Conservation (phyloP, 2,797 vertebrate species). For the Darevskia nairensis region DNA sequence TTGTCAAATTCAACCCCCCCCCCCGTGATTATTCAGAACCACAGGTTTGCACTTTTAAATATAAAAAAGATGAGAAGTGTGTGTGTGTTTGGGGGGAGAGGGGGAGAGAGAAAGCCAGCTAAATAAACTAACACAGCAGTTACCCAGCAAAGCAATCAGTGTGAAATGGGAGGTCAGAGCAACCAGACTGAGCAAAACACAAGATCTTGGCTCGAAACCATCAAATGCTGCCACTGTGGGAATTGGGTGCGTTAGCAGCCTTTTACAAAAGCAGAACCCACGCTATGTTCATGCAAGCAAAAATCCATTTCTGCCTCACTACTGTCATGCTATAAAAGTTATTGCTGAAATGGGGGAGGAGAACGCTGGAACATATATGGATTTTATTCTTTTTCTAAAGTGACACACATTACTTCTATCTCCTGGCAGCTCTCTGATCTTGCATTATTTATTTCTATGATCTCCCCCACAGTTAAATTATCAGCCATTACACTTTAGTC, state of each 20-base stretch:
- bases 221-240: neutral
- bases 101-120: neutral
- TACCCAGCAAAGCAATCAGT: conserved; percentile 1
- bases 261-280: conserved; percentile 6
- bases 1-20: too few relatives aligned
- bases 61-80: neutral
- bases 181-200: neutral
- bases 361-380: conserved; percentile 10
- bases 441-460: conserved; percentile 38
- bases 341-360: neutral
- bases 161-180: neutral
- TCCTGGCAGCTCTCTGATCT: neutral
- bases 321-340: neutral
- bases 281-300: neutral
- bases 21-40: neutral
- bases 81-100: neutral
- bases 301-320: conserved; percentile 9
- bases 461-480: neutral
- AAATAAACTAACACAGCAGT: conserved; percentile 12
- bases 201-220: conserved; percentile 2
- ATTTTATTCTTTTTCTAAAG: conserved; percentile 1
- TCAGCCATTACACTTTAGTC: neutral
- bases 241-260: neutral
- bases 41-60: neutral
- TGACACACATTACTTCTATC: conserved; percentile 2